phyloP scores from a whole-genome alignment of 2,888 invertebrate species.

The Dryocosmus kuriphilus region DNA sequence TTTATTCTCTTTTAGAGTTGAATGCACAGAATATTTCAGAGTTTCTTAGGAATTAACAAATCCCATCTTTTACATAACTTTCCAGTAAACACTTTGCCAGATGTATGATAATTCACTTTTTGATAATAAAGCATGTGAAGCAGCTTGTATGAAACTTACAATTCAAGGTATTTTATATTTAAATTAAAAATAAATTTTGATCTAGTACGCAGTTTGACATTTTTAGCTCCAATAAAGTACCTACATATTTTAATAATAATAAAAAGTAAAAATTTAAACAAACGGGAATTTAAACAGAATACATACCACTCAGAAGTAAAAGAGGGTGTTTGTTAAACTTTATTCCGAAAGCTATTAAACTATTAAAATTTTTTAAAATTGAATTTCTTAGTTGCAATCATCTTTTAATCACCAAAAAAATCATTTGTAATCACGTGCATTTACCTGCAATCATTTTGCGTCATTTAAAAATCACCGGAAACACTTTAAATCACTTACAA shows the following conservation, averaged over 20 bases:
- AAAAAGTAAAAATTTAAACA: neutral
- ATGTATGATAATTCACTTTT: neutral
- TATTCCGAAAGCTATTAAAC: neutral
- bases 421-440: too few species aligned
- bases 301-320: neutral
- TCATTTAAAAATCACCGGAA: too few species aligned
- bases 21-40: neutral
- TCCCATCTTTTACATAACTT: neutral
- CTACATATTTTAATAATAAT: neutral
- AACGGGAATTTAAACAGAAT: neutral
- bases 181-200: too few species aligned
- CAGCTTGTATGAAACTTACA: neutral
- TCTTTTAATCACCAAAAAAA: too few species aligned
- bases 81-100: neutral
- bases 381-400: too few species aligned
- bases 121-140: neutral
- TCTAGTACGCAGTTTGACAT: too few species aligned
- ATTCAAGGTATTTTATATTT: neutral
- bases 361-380: too few species aligned
- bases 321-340: neutral
- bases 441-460: too few species aligned
- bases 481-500: too few species aligned
- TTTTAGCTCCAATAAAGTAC: neutral
- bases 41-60: neutral
- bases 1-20: neutral